Base-by-base conservation (phyloP, 2,113 vertebrate species). In the Cairina moschata region DNA sequence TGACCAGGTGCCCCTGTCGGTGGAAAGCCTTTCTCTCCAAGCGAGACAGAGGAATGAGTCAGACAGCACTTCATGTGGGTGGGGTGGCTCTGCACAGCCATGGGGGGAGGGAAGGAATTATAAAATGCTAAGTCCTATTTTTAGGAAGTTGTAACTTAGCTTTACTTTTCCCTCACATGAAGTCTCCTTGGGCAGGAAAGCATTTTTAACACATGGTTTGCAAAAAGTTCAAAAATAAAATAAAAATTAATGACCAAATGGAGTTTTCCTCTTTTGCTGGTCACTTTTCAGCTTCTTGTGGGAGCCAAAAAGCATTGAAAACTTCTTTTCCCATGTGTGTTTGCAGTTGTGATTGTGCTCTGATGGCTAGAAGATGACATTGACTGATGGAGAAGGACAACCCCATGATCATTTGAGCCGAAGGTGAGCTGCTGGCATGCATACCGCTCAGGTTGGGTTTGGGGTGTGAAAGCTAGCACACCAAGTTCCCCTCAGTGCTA, bases 21-120 rank as follows among this genome's bases (percentile, higher is more conserved):
- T 94, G 59, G 88, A 92, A 95, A 94, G 58, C 54, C 86, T 60
- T 91, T 94, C 74, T 86, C 72, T 87, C 74, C 63, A 72, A 90
- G 74, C 2, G n/a, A 94, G 95, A 71, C 85, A 73, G 1, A 25
- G 16, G 79, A 79, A 50, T 89, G 75, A 97, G 78, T 95, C 92
- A 96, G 88, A 83, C 2, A 4, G 68, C 62, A 93, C 77, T 96
- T 69, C 50, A 58, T 67, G 77, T 87, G 91, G 75, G 83, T 94
- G 86, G 81, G 74, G 86, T 88, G 62, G 84, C 42, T 93, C 71
- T 92, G 60, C 86, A 79, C 40, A 52, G 75, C 72, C 75, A 56
- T 59, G 34, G 44, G 69, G 55, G 48, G 28, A 88, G 50, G 66
- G 80, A 73, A 94, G 56, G 77, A 94, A 84, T 90, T 74, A 86